Percentiles rank a stretch among this genome's conserved stretches.
Conservation (phyloP, 2,888 invertebrate genomes). For the Gastrophysa polygoni region DNA sequence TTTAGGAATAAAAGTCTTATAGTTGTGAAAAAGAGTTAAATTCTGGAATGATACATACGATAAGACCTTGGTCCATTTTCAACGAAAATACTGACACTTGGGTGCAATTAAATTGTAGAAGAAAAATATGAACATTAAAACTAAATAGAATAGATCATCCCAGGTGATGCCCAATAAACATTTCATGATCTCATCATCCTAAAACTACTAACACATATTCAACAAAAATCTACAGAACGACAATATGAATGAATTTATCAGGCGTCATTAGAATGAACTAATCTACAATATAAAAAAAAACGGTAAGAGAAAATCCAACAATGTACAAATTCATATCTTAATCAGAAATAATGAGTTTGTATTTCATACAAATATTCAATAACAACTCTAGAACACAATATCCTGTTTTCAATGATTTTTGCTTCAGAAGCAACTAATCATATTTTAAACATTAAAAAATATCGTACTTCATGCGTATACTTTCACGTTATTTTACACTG, state of each 20-base stretch:
- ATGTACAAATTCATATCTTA: slow-evolving; percentile 33
- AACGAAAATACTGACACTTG: slow-evolving; percentile 55
- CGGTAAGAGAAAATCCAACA: slow-evolving; percentile 30
- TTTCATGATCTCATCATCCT: slow-evolving; percentile 24
- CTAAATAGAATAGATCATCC: slow-evolving; percentile 38
- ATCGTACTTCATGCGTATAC: slow-evolving; percentile 51
- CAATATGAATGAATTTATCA: slow-evolving; percentile 22
- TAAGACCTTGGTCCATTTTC: slow-evolving; percentile 54
- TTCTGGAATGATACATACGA: slow-evolving; percentile 55
- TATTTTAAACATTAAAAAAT: slow-evolving; percentile 47
- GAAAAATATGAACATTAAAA: slow-evolving; percentile 9
- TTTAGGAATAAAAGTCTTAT: slow-evolving; percentile 59
- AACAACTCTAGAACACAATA: slow-evolving; percentile 44
- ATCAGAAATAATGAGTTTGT: slow-evolving; percentile 31
- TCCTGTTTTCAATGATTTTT: slow-evolving; percentile 20
- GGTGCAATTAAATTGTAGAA: slow-evolving; percentile 36
- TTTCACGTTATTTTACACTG: slow-evolving; percentile 50
- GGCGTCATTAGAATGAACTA: slow-evolving; percentile 34
- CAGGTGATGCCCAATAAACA: slow-evolving; percentile 26
- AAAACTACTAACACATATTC: slow-evolving; percentile 37
- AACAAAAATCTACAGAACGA: slow-evolving; percentile 26
- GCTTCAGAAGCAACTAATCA: slow-evolving; percentile 26
- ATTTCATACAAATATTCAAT: slow-evolving; percentile 34
- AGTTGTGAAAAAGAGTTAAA: slow-evolving; percentile 53
- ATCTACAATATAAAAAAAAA: slow-evolving; percentile 29